Evolutionary conservation across 2,888 invertebrate genomes (phyloP).

Genomic region (Koerneria pararmatus): DNA sequence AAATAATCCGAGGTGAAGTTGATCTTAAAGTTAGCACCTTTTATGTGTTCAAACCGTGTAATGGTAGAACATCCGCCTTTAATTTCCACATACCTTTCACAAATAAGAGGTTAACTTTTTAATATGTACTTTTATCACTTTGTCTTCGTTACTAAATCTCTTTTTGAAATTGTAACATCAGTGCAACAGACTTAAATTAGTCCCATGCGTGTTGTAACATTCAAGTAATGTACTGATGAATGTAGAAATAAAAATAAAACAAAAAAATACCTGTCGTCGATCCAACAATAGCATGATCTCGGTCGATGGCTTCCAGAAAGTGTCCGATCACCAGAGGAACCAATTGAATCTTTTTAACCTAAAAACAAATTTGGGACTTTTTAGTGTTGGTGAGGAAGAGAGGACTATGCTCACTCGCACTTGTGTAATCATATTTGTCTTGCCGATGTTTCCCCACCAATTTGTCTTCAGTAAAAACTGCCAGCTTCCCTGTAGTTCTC

Average conservation of each 20-base stretch:
- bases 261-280: constrained; percentile 76
- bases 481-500: too few relatives aligned
- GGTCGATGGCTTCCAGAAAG: constrained; percentile 96
- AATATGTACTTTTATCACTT: neutral
- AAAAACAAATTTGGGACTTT: neutral
- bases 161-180: neutral
- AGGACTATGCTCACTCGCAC: too few relatives aligned
- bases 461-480: too few relatives aligned
- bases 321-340: constrained; percentile 97
- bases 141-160: neutral
- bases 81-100: too few relatives aligned
- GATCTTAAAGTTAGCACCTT: too few relatives aligned
- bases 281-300: constrained; percentile 96
- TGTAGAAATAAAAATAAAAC: constrained; percentile 7
- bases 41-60: too few relatives aligned
- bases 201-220: neutral
- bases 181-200: neutral
- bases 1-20: too few relatives aligned
- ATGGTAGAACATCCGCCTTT: too few relatives aligned
- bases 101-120: too few relatives aligned
- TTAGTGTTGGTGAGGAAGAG: neutral
- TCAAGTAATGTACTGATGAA: constrained; percentile 9
- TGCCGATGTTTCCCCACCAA: too few relatives aligned
- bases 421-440: too few relatives aligned
- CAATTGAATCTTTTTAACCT: constrained; percentile 95